Conservation (phyloP, 1,140 invertebrate species). For the Ceratina japonica region DNA sequence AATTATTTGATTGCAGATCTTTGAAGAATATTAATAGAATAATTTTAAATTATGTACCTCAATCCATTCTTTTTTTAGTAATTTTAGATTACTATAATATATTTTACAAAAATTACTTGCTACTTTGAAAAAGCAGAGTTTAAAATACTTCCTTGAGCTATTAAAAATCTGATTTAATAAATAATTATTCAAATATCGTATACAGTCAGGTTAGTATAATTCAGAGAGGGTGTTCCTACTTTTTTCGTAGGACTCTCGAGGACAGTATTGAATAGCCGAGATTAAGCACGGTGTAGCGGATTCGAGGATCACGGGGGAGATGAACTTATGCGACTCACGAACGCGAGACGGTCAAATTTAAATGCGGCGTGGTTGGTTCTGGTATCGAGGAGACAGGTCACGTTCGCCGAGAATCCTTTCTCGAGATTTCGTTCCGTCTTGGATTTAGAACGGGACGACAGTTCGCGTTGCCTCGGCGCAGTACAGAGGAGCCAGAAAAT, state of each 20-base stretch:
- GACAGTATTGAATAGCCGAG: slow-evolving; percentile 29
- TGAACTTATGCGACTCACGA: slow-evolving; percentile 61
- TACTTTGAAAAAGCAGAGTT: too few species aligned
- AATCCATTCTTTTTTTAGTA: too few species aligned
- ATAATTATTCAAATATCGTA: neutral
- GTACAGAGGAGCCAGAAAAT: slow-evolving; percentile 24
- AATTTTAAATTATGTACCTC: too few species aligned
- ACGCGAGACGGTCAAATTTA: slow-evolving; percentile 58
- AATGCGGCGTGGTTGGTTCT: slow-evolving; percentile 48
- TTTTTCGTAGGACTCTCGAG: neutral
- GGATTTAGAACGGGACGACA: slow-evolving; percentile 45
- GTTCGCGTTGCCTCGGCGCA: slow-evolving; percentile 11
- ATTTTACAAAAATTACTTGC: too few species aligned
- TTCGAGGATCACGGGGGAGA: slow-evolving; percentile 41
- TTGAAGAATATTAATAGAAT: too few species aligned
- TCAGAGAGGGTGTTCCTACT: neutral
- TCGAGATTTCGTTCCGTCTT: slow-evolving; percentile 42
- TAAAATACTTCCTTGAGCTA: too few species aligned
- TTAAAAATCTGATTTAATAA: too few species aligned
- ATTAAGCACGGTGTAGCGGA: slow-evolving; percentile 55
- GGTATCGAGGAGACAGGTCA: slow-evolving; percentile 59
- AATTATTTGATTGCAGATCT: too few species aligned
- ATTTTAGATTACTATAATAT: too few species aligned
- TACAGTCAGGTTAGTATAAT: too few species aligned
- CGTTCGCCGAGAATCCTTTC: slow-evolving; percentile 51